Evolutionary conservation across 2,797 vertebrate genomes (phyloP).

Genomic region (Chrysocyon brachyurus): DNA sequence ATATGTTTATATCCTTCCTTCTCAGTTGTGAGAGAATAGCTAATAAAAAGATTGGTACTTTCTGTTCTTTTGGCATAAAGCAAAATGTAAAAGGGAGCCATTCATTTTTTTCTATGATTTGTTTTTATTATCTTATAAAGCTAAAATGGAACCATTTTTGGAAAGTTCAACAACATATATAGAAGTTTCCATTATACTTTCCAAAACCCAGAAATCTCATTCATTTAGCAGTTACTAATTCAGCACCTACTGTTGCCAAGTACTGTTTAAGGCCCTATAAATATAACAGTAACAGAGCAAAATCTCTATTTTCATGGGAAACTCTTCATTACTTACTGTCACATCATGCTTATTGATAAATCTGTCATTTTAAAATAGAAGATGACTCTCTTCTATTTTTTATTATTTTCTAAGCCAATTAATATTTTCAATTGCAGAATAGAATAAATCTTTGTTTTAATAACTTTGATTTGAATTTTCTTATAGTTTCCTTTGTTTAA

Average conservation of each 20-base stretch:
- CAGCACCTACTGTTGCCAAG: neutral
- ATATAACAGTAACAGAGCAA: neutral
- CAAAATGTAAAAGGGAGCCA: neutral
- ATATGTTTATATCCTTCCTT: neutral
- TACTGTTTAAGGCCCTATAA: neutral
- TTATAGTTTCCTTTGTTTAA: slow-evolving; percentile 53
- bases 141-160: neutral
- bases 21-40: neutral
- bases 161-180: neutral
- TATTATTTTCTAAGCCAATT: slow-evolving; percentile 31
- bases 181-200: neutral
- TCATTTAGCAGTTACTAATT: neutral
- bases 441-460: neutral
- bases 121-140: slow-evolving; percentile 39
- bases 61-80: slow-evolving; percentile 27
- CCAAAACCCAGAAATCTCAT: neutral
- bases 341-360: neutral
- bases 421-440: neutral
- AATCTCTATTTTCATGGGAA: accelerated
- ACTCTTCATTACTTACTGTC: neutral
- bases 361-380: slow-evolving; percentile 14
- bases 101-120: slow-evolving; percentile 19
- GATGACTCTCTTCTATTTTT: neutral
- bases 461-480: slow-evolving; percentile 49
- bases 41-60: neutral